phyloP scores from a whole-genome alignment of 2,797 vertebrate species.

The Melanotaenia boesemani region DNA sequence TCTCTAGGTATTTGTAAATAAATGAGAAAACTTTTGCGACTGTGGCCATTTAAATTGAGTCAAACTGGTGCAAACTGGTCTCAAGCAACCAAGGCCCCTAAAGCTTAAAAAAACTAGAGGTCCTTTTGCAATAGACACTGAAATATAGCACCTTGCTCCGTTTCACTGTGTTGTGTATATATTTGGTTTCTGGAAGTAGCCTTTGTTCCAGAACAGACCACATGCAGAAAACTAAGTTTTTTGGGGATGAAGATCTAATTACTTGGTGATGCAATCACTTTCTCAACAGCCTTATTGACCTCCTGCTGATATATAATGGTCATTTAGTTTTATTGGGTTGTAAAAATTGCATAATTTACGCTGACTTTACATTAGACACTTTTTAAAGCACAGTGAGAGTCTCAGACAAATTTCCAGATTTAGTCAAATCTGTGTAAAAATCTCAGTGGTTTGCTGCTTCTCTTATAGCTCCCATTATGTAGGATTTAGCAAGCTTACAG shows the following conservation, averaged over 20 bases:
- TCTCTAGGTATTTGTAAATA: not conserved
- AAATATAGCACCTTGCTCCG: not conserved
- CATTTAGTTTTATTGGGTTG: slow-evolving; percentile 62
- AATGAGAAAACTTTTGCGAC: not conserved
- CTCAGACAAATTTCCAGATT: slow-evolving; percentile 58
- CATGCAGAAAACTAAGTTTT: slow-evolving; percentile 19
- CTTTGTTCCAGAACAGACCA: slow-evolving; percentile 46
- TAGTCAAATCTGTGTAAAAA: slow-evolving; percentile 49
- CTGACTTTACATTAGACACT: slow-evolving; percentile 52
- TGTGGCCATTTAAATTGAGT: not conserved
- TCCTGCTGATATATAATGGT: slow-evolving; percentile 62
- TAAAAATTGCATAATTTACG: slow-evolving; percentile 59
- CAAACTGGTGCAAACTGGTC: not conserved
- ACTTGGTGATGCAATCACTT: slow-evolving; percentile 45
- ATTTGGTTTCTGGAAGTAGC: slow-evolving; percentile 7
- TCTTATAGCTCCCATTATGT: slow-evolving; percentile 43
- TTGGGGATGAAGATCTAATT: slow-evolving; percentile 48
- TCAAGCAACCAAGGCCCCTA: not conserved
- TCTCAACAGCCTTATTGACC: slow-evolving; percentile 49
- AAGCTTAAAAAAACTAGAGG: not conserved
- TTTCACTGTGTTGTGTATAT: not conserved
- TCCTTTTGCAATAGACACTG: not conserved
- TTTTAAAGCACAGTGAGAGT: slow-evolving; percentile 54
- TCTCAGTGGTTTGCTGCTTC: slow-evolving; percentile 31
- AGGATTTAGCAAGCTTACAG: slow-evolving; percentile 4